phyloP scores from a whole-genome alignment of 2,113 vertebrate genomes.

The Probosciger aterrimus region DNA sequence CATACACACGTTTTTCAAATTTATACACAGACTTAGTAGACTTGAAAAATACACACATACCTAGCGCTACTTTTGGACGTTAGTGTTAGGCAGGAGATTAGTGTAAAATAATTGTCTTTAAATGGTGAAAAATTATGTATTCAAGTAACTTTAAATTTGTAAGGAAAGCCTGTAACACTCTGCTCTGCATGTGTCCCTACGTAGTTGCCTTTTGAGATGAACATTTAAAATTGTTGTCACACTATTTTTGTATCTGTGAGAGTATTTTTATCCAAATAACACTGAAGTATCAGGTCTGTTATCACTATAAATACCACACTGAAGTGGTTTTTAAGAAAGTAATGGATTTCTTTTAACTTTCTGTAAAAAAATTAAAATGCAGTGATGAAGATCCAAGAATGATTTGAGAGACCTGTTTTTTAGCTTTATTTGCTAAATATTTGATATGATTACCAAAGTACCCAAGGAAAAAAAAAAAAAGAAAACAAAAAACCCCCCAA shows the following conservation, averaged over 20 bases:
- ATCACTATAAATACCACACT: background rate
- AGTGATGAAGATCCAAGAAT: background rate
- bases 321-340: background rate
- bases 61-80: background rate
- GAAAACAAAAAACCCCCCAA: background rate
- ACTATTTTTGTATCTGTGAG: background rate
- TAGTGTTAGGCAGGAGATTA: background rate
- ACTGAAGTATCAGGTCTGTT: background rate
- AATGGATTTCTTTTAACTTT: background rate
- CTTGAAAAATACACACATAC: background rate
- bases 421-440: background rate
- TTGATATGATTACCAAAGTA: background rate
- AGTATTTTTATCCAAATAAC: background rate
- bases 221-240: background rate
- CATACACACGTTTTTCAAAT: background rate
- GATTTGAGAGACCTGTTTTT: background rate
- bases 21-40: background rate
- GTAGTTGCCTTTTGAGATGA: background rate
- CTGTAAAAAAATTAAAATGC: background rate
- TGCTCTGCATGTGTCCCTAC: background rate
- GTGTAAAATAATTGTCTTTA: background rate
- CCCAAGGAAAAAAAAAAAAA: background rate
- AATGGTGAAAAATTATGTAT: background rate
- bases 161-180: background rate
- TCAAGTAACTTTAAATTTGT: background rate